Conservation (phyloP, 2,888 invertebrate genomes). For the Tyria jacobaeae region DNA sequence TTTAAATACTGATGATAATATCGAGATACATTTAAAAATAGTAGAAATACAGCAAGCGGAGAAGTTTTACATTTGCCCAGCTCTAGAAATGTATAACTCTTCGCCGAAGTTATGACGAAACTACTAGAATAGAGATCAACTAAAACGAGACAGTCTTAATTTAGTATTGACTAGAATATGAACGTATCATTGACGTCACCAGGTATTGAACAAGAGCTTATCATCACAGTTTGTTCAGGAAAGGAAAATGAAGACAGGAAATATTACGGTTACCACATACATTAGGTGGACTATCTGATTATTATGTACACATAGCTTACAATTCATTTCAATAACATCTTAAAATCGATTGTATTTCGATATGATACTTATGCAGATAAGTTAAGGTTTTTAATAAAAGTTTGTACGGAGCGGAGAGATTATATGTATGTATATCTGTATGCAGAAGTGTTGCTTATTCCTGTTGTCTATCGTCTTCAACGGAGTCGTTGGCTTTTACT, state of each 20-base stretch:
- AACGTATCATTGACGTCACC: constrained; percentile 42
- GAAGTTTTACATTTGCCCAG: constrained; percentile 83
- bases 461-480: constrained; percentile 80
- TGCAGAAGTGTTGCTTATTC: constrained; percentile 68
- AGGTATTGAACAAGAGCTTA: constrained; percentile 25
- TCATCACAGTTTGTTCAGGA: constrained; percentile 49
- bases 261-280: constrained; percentile 63
- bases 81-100: constrained; percentile 81
- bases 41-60: constrained; percentile 58
- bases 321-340: constrained; percentile 71
- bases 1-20: constrained; percentile 49
- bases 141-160: constrained; percentile 64
- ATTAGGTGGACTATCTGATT: constrained; percentile 65
- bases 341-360: constrained; percentile 69
- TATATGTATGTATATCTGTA: constrained; percentile 60
- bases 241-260: constrained; percentile 22
- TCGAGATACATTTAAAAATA: constrained; percentile 19
- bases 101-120: constrained; percentile 58
- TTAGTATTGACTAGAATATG: constrained; percentile 63
- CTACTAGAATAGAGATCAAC: constrained; percentile 44
- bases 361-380: constrained; percentile 56
- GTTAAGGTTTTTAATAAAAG: constrained; percentile 50
- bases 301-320: constrained; percentile 82
- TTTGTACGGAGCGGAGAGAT: constrained; percentile 69
- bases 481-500: constrained; percentile 75